A percentile compares a stretch with the other conserved stretches of the same genome.
Conservation (phyloP, 2,113 vertebrate species). For the Hassar affinis region DNA sequence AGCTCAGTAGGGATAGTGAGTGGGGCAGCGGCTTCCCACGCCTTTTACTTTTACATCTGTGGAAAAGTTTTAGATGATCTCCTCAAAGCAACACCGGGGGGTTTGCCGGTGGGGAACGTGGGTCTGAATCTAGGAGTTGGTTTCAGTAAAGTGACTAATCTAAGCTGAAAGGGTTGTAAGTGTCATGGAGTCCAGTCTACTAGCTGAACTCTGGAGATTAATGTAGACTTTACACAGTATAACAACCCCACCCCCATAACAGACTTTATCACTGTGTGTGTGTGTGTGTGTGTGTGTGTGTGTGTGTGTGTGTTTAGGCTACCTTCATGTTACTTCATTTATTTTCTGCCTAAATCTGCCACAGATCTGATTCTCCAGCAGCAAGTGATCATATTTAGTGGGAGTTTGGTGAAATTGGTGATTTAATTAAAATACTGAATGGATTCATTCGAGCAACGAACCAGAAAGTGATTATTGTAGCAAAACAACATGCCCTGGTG, state of each 20-base stretch:
- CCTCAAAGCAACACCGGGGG: neutral
- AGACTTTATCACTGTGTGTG: neutral
- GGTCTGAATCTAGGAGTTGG: neutral
- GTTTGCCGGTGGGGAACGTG: no score
- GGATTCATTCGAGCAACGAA: neutral
- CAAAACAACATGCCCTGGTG: no score
- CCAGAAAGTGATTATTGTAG: no score
- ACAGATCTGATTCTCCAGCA: neutral
- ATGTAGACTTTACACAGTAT: neutral
- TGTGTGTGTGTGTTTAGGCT: neutral
- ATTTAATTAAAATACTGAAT: neutral
- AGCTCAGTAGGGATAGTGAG: neutral
- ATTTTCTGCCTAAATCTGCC: neutral
- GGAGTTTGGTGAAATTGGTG: neutral
- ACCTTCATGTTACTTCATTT: neutral
- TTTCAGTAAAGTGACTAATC: neutral
- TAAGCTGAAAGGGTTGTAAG: neutral
- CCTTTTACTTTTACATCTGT: neutral
- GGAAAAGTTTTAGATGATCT: neutral
- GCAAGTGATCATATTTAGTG: neutral
- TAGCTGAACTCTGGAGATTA: neutral
- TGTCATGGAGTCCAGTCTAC: neutral
- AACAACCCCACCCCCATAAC: neutral
- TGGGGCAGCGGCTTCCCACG: neutral
- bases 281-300: neutral